Evolutionary conservation across 2,797 vertebrate genomes (phyloP).

Genomic region (Antennarius maculatus): DNA sequence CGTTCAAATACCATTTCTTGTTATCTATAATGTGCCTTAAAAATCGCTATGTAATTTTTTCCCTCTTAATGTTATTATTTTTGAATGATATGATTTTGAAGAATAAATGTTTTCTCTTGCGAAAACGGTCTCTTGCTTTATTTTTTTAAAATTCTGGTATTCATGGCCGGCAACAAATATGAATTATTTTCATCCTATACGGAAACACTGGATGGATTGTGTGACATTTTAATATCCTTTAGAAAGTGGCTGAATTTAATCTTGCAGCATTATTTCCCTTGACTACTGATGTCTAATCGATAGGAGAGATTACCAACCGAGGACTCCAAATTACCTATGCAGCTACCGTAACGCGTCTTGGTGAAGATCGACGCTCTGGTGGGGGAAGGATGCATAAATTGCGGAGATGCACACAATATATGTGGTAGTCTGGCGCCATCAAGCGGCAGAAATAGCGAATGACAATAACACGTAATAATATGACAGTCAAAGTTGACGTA

Average conservation of each 20-base stretch:
- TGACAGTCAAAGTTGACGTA: neutral
- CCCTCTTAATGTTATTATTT: conserved; percentile 68
- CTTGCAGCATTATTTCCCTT: conserved; percentile 8
- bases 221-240: neutral
- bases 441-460: neutral
- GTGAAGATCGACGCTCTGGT: fast-evolving
- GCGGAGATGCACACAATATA: neutral
- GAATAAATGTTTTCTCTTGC: conserved; percentile 74
- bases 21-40: conserved; percentile 82
- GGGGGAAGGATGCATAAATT: no score
- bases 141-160: no score
- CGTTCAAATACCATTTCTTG: conserved; percentile 55
- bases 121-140: conserved; percentile 23
- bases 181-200: neutral
- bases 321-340: conserved; percentile 1
- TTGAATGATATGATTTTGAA: conserved; percentile 71
- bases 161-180: neutral
- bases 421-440: conserved; percentile 51
- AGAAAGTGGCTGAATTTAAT: neutral
- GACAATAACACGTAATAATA: neutral
- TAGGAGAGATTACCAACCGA: neutral
- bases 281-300: neutral
- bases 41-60: conserved; percentile 62
- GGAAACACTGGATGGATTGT: neutral
- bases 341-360: no score